Evolutionary conservation across 2,888 invertebrate species (phyloP).

Genomic region (Choreutis nemorana): DNA sequence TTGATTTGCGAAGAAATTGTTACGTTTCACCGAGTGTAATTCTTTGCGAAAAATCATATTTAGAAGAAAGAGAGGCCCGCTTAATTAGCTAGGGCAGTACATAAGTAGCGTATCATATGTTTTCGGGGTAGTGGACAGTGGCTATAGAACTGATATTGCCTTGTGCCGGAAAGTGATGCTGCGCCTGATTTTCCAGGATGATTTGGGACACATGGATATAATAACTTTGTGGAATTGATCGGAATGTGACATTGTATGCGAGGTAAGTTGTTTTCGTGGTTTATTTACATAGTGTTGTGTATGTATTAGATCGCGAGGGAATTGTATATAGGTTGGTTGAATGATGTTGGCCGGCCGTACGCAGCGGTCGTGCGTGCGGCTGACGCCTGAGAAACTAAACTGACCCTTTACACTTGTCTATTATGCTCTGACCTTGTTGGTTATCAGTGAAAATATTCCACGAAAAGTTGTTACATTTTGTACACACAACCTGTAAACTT

Average conservation of each 20-base stretch:
- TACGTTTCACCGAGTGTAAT: slow-evolving; percentile 46
- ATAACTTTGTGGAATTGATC: slow-evolving; percentile 59
- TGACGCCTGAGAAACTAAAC: slow-evolving; percentile 18
- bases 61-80: slow-evolving; percentile 35
- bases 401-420: background rate
- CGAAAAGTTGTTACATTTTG: background rate
- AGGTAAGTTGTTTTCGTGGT: slow-evolving; percentile 52
- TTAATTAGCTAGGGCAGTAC: slow-evolving; percentile 36
- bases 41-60: slow-evolving; percentile 44
- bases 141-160: slow-evolving; percentile 62
- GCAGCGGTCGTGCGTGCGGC: slow-evolving; percentile 26
- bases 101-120: slow-evolving; percentile 63
- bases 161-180: slow-evolving; percentile 60
- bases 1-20: slow-evolving; percentile 43
- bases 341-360: slow-evolving; percentile 33
- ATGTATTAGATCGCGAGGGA: slow-evolving; percentile 23
- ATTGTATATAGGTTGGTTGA: slow-evolving; percentile 34
- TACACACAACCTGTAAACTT: too few relatives aligned
- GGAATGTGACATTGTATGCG: slow-evolving; percentile 67
- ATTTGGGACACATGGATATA: slow-evolving; percentile 54
- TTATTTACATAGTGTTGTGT: slow-evolving; percentile 47
- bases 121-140: slow-evolving; percentile 61
- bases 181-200: slow-evolving; percentile 58
- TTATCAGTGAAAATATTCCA: slow-evolving; percentile 3
- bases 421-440: slow-evolving; percentile 1